These are phyloP conservation scores for Leptodactylus fuscus DNA, from an alignment of 2,113 vertebrate species.

Conservation along the genomic window DNA sequence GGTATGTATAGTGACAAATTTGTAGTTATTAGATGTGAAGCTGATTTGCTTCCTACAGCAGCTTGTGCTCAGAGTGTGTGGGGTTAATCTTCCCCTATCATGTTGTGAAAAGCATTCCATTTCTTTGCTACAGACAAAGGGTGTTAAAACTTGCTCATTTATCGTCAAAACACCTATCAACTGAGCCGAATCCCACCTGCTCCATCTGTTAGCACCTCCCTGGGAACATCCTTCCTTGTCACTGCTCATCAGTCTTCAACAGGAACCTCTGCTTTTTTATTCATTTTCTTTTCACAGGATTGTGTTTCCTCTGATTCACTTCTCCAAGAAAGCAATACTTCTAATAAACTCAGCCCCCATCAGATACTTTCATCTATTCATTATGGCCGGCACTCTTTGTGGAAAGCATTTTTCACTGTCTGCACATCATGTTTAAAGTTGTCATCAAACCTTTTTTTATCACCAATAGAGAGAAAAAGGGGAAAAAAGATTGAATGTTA, in stretches of 20 bases:
- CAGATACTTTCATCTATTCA: constrained; percentile 73
- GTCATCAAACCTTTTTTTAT: constrained; percentile 69
- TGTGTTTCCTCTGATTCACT: constrained; percentile 66
- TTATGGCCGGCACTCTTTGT: constrained; percentile 65
- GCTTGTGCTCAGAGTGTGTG: background rate
- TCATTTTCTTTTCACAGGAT: constrained; percentile 65
- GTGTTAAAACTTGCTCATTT: constrained; percentile 65
- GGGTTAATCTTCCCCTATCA: constrained; percentile 30
- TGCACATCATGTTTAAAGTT: constrained; percentile 68
- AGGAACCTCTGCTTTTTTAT: constrained; percentile 66
- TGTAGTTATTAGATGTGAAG: no score
- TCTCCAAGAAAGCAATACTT: constrained; percentile 67
- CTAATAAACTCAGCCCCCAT: constrained; percentile 70
- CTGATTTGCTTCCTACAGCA: background rate
- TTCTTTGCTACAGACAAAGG: constrained; percentile 61
- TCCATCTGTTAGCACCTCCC: constrained; percentile 69
- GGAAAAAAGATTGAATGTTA: constrained; percentile 55
- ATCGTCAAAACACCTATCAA: constrained; percentile 63
- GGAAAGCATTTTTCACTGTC: constrained; percentile 67
- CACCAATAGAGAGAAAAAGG: constrained; percentile 48
- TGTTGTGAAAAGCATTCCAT: constrained; percentile 48
- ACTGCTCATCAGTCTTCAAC: constrained; percentile 69
- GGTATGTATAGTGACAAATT: no score
- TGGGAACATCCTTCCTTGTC: constrained; percentile 65
- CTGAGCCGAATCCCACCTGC: constrained; percentile 64